Evolutionary conservation across 2,113 vertebrate species (phyloP).

Genomic region (Buteo buteo): DNA sequence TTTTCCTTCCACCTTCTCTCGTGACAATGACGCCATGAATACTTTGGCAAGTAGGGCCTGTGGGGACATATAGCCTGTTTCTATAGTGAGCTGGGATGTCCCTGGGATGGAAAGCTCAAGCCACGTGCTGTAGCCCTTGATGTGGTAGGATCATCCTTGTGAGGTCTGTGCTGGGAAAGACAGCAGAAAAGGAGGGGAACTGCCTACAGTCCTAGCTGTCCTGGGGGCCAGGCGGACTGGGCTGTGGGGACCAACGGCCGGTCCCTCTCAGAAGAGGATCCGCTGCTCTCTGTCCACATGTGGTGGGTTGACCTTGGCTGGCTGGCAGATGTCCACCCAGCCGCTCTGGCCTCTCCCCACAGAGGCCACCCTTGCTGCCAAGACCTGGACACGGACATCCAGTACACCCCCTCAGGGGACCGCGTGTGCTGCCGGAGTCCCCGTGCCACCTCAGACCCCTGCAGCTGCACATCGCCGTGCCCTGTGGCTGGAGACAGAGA

Average conservation of each 20-base stretch:
- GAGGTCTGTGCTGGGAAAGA: background rate
- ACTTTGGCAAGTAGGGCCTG: background rate
- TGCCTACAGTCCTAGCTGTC: background rate
- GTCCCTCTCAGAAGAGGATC: background rate
- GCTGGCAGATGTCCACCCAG: background rate
- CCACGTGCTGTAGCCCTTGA: background rate
- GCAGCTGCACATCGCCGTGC: background rate
- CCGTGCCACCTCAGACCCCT: too few species aligned
- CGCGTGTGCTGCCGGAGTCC: background rate
- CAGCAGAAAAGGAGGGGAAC: background rate
- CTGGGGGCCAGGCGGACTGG: background rate
- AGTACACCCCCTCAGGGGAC: background rate
- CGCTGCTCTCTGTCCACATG: background rate
- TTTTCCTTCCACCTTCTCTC: background rate
- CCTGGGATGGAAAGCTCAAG: background rate
- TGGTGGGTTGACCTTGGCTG: background rate
- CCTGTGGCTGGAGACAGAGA: background rate
- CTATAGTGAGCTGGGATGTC: background rate
- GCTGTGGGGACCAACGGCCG: background rate
- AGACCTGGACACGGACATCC: background rate
- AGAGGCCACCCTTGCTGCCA: background rate
- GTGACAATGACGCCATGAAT: background rate
- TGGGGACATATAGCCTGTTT: background rate
- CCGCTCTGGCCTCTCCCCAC: background rate
- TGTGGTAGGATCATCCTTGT: background rate